These are phyloP conservation scores for Homarus gammarus DNA, from an alignment of 2,888 invertebrate species.

Conservation along the genomic window DNA sequence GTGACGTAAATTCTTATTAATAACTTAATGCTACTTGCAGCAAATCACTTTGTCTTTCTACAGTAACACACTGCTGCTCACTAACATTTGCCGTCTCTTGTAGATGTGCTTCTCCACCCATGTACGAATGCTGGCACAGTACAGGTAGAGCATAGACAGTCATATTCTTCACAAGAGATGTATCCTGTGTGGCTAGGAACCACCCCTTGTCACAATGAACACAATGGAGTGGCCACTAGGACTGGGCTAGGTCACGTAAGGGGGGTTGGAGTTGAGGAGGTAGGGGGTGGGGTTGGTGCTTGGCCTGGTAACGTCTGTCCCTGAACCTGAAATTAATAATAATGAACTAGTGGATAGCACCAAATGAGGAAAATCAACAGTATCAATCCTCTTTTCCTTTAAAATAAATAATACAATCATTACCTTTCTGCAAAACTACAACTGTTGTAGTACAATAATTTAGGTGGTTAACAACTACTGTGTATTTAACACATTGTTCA, in stretches of 20 bases:
- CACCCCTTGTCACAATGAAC: conserved; percentile 64
- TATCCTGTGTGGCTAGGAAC: conserved; percentile 32
- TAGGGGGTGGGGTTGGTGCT: conserved; percentile 74
- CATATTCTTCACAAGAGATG: conserved; percentile 10
- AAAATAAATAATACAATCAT: no score
- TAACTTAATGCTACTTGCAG: conserved; percentile 56
- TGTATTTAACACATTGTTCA: no score
- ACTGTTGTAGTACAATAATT: no score
- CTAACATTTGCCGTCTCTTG: conserved; percentile 51
- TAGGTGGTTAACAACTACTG: no score
- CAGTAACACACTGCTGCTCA: conserved; percentile 38
- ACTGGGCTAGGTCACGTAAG: conserved; percentile 69
- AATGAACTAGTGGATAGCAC: background rate
- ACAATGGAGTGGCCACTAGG: conserved; percentile 60
- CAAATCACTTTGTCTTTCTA: conserved; percentile 18
- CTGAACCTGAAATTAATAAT: conserved; percentile 59
- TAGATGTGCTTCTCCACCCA: conserved; percentile 2
- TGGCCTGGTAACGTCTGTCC: conserved; percentile 70
- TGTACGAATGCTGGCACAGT: background rate
- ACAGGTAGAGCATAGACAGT: no score
- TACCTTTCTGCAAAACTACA: no score
- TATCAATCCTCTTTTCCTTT: no score
- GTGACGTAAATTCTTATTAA: conserved; percentile 45
- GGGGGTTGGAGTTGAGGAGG: conserved; percentile 74
- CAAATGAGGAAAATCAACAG: no score